Evolutionary conservation across 2,113 vertebrate species (phyloP).

Genomic region (Anarhynchus alexandrinus): DNA sequence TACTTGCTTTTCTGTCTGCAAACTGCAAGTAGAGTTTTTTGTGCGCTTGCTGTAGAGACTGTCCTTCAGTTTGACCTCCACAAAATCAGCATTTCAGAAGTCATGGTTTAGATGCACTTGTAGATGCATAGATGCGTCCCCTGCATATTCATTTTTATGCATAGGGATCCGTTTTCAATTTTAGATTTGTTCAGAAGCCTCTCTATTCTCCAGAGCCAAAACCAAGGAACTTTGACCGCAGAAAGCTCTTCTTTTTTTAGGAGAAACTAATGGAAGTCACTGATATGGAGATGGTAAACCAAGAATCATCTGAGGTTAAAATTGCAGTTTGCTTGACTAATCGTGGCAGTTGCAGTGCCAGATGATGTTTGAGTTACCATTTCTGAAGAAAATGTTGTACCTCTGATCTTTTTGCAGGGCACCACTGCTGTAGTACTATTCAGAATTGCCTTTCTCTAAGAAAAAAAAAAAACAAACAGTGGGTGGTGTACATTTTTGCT

Average conservation of each 20-base stretch:
- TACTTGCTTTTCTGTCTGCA: not conserved
- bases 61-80: conserved; percentile 15
- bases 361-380: not conserved
- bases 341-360: not conserved
- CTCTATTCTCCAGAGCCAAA: not conserved
- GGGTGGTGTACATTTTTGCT: not conserved
- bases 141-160: not conserved
- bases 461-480: not conserved
- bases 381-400: not conserved
- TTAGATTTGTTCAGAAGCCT: not conserved
- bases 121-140: not conserved
- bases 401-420: not conserved
- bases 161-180: not conserved
- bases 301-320: not conserved
- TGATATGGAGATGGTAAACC: not conserved
- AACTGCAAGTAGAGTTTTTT: not conserved
- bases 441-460: not conserved
- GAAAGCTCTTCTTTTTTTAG: not conserved
- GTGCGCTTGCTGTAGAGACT: not conserved
- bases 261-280: not conserved
- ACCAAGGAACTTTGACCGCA: not conserved
- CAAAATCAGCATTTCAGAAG: not conserved
- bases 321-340: not conserved
- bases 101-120: not conserved
- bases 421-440: not conserved